Evolutionary conservation across 1,140 invertebrate species (phyloP), one percentile per base, ranked within the genome.

Genomic region (Ceratina japonica): DNA sequence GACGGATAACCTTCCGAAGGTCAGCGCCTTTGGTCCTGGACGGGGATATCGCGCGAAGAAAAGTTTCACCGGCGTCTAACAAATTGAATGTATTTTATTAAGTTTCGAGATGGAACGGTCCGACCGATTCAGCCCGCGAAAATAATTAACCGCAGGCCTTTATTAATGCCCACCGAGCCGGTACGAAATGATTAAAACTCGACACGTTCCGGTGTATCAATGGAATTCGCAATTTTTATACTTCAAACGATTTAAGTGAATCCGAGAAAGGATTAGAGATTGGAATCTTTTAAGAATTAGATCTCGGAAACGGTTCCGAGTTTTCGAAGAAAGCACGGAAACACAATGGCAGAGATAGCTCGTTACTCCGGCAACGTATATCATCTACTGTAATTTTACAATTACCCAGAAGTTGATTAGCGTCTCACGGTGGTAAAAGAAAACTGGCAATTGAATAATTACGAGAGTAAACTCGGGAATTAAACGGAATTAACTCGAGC

Each of bases 1-100:
- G 81, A 87, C 77, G 77, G 75, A 80, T 87, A 79, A 89, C 87
- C 88, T 89, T 88, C 84, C 68, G 84, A 86, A 89, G 87, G 88
- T 89, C 87, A 85, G 71, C 75, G 82, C 86, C 87, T 88, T 87
- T 84, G 80, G 86, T 83, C 81, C 72, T 64, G 51, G 58, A 77
- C 64, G 63, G 70, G 56, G 58, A 54, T 79, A 64, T 54, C 51
- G 52, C 51, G 58, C 71, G 37, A 63, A 71, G 71, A 77, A 71
- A 77, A 77, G 59, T 16, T 58, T 51, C 15, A 16, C 22, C 58
- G 24, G 22, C 58, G 49, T 16, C 56, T 59, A 52, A 69, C 58
- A 71, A 77, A 77, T 62, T 77, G 59, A 71, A 62, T 31, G 75
- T 49, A 31, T 77, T 69, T 68, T 69, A 76, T 76, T 76, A 76